These are phyloP conservation scores for Drosophila vallismaia DNA, from an alignment of 2,888 invertebrate genomes.

Conservation along the genomic window DNA sequence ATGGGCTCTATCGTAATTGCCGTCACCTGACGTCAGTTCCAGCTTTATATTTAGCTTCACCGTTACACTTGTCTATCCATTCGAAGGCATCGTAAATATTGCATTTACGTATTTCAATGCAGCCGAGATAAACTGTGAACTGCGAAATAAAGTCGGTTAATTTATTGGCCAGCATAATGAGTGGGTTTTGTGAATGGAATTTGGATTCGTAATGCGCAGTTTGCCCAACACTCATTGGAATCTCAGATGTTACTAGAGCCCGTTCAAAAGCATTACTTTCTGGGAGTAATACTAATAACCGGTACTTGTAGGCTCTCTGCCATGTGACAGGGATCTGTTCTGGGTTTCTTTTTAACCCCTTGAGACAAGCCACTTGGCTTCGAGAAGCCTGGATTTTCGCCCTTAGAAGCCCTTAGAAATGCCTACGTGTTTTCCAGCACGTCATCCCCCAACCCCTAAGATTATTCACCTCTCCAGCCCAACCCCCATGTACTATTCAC, in stretches of 20 bases:
- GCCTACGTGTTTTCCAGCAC: conserved; percentile 62
- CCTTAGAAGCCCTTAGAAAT: conserved; percentile 8
- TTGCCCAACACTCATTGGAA: conserved; percentile 22
- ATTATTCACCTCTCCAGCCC: neutral
- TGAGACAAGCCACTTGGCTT: neutral
- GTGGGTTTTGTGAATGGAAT: conserved; percentile 1
- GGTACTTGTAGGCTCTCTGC: neutral
- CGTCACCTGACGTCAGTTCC: conserved; percentile 17
- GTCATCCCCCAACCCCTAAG: conserved; percentile 17
- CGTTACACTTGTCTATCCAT: neutral
- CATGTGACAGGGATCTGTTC: neutral
- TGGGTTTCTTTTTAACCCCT: neutral
- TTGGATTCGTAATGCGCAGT: conserved; percentile 53
- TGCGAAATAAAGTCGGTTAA: conserved; percentile 31
- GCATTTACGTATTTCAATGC: conserved; percentile 7
- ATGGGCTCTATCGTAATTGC: conserved; percentile 16
- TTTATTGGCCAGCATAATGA: conserved; percentile 5
- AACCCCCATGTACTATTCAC: neutral
- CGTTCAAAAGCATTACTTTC: too few relatives aligned
- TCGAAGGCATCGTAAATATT: conserved; percentile 14
- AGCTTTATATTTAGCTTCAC: neutral
- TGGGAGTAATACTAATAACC: neutral
- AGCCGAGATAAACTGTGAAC: conserved; percentile 24
- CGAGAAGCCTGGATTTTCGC: neutral
- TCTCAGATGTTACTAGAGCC: too few relatives aligned